Evolutionary conservation across 2,797 vertebrate species (phyloP).

Genomic region (Xenops minutus): DNA sequence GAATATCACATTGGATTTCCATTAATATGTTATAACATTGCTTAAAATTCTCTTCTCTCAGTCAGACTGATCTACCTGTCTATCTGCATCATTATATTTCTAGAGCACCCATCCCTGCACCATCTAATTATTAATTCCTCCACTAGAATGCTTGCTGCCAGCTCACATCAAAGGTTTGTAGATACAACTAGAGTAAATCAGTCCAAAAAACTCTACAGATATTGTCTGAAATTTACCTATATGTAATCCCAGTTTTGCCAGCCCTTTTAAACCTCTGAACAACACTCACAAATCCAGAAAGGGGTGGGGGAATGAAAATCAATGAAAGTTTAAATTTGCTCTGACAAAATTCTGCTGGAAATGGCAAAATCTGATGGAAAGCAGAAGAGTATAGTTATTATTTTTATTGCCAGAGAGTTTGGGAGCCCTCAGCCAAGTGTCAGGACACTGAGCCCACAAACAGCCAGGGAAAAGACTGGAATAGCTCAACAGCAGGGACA

Average conservation of each 20-base stretch:
- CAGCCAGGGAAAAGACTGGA: background rate
- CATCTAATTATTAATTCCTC: background rate
- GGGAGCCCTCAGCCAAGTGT: background rate
- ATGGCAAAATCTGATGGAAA: background rate
- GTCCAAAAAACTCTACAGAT: background rate
- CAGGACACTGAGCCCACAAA: background rate
- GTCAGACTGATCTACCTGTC: background rate
- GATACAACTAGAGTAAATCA: background rate
- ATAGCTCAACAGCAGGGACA: background rate
- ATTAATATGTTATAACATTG: background rate
- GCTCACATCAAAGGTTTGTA: background rate
- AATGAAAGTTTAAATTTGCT: background rate
- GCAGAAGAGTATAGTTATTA: background rate
- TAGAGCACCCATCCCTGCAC: background rate
- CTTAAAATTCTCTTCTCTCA: slow-evolving; percentile 9
- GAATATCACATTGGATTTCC: slow-evolving; percentile 31
- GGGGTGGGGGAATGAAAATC: background rate
- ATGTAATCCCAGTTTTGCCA: background rate
- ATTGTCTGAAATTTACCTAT: background rate
- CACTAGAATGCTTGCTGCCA: background rate
- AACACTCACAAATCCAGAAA: background rate
- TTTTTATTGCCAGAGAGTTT: background rate
- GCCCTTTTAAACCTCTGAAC: background rate
- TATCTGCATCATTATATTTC: background rate
- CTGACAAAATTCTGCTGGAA: background rate